A percentile compares a stretch with the other conserved stretches of the same genome.
These are phyloP conservation scores for Drosophila tristis DNA, from an alignment of 1,140 invertebrate species.

Conservation along the genomic window DNA sequence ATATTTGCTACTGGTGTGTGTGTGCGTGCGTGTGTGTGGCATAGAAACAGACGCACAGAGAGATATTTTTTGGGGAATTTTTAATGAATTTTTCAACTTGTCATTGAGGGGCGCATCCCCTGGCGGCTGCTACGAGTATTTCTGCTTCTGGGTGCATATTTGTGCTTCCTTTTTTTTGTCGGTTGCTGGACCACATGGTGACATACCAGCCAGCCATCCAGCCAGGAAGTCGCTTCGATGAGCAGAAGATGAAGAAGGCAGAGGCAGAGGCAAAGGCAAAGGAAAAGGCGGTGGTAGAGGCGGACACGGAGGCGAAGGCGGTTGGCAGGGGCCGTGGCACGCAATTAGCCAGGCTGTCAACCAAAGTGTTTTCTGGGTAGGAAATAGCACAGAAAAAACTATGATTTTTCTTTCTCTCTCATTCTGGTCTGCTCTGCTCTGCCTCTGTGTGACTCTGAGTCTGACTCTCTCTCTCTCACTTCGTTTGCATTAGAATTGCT, in stretches of 20 bases:
- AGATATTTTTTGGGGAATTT: conserved; percentile 67
- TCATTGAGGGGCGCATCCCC: conserved; percentile 28
- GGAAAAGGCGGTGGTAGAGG: too few relatives aligned
- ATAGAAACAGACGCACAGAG: conserved; percentile 29
- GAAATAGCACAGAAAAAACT: too few relatives aligned
- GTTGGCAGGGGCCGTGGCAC: conserved; percentile 49
- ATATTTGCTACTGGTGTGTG: conserved; percentile 1
- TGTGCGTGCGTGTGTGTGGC: neutral
- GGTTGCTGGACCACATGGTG: conserved; percentile 40
- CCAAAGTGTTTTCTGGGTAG: conserved; percentile 63
- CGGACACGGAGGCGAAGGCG: neutral
- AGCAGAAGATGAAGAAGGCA: neutral
- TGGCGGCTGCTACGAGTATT: too few relatives aligned
- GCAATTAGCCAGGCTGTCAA: conserved; percentile 79
- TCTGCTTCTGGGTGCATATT: conserved; percentile 49
- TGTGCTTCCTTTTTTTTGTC: conserved; percentile 51
- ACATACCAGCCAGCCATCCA: conserved; percentile 11
- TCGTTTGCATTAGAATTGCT: conserved; percentile 76
- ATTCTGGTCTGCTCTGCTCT: too few relatives aligned
- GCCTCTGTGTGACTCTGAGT: too few relatives aligned
- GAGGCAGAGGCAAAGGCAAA: too few relatives aligned
- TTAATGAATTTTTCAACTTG: conserved; percentile 69
- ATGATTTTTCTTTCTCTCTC: conserved; percentile 7
- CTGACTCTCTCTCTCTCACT: conserved; percentile 1
- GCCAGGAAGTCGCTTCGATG: conserved; percentile 48